Evolutionary conservation across 2,888 invertebrate genomes (phyloP).

Genomic region (Cryptosula pallasiana): DNA sequence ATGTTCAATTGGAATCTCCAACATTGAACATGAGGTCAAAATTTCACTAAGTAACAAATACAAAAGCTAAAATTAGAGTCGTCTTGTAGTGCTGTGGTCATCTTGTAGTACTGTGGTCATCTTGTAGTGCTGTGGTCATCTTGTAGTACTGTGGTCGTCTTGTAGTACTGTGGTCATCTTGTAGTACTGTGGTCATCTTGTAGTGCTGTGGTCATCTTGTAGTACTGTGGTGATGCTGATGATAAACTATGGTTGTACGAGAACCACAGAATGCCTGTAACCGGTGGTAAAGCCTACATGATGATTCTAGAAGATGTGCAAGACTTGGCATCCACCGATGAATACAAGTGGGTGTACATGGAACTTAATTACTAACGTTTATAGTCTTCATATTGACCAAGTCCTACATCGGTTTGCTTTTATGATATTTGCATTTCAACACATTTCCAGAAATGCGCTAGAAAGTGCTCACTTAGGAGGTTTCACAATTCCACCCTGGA

Average conservation of each 20-base stretch:
- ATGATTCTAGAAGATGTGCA: slow-evolving; percentile 73
- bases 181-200: too few relatives aligned
- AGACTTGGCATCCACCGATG: slow-evolving; percentile 68
- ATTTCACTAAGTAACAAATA: too few relatives aligned
- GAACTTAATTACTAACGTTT: not conserved
- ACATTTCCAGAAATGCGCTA: slow-evolving; percentile 26
- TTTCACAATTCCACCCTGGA: slow-evolving; percentile 70
- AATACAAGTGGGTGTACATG: slow-evolving; percentile 60
- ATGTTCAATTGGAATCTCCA: too few relatives aligned
- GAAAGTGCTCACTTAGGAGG: slow-evolving; percentile 60
- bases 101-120: too few relatives aligned
- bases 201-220: slow-evolving; percentile 28
- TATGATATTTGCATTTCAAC: not conserved
- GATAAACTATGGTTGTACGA: slow-evolving; percentile 77
- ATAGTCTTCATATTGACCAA: not conserved
- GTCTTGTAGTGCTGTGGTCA: too few relatives aligned
- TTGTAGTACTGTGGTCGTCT: too few relatives aligned
- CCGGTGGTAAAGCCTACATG: slow-evolving; percentile 73
- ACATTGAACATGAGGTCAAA: too few relatives aligned
- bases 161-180: too few relatives aligned
- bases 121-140: too few relatives aligned
- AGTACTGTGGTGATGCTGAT: slow-evolving; percentile 71
- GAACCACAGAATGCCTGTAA: slow-evolving; percentile 70
- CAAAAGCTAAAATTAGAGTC: too few relatives aligned
- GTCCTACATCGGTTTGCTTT: not conserved